A percentile compares a stretch with the other conserved stretches of the same genome.
phyloP scores from a whole-genome alignment of 2,113 vertebrate species.

The Chaenocephalus aceratus region DNA sequence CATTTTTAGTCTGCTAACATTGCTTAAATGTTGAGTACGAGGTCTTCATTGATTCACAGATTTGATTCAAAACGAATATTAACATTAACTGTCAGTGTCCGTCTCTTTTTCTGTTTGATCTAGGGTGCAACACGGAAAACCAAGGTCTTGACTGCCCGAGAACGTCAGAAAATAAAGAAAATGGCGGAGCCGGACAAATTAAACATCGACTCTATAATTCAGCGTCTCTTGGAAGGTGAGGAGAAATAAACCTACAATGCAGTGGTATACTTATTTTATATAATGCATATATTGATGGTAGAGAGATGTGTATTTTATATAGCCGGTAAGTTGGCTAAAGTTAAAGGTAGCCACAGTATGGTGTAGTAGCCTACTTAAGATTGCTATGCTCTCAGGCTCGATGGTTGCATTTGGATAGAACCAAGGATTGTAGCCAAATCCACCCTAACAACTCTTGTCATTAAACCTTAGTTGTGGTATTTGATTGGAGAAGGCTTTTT shows the following conservation, averaged over 20 bases:
- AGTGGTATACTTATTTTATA: fast-evolving
- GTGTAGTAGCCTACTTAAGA: constrained; percentile 33
- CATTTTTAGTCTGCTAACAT: constrained; percentile 1
- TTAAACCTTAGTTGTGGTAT: background rate
- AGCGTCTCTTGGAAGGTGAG: constrained; percentile 95
- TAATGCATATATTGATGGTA: background rate
- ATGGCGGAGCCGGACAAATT: constrained; percentile 92
- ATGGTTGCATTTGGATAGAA: constrained; percentile 24
- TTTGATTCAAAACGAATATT: background rate
- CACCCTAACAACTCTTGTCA: background rate
- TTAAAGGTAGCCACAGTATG: constrained; percentile 20
- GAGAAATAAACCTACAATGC: background rate
- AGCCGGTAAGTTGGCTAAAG: constrained; percentile 8
- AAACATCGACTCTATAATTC: constrained; percentile 97
- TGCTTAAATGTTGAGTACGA: background rate
- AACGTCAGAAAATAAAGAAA: constrained; percentile 82
- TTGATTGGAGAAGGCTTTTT: background rate
- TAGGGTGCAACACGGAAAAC: constrained; percentile 65
- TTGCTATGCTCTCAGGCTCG: background rate
- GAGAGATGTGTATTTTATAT: background rate
- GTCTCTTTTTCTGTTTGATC: constrained; percentile 23
- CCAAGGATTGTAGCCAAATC: background rate
- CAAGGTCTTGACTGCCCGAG: constrained; percentile 73
- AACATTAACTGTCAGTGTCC: background rate
- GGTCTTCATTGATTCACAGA: background rate